Evolutionary conservation across 1,140 invertebrate genomes (phyloP).

Genomic region (Drosophila nannoptera): DNA sequence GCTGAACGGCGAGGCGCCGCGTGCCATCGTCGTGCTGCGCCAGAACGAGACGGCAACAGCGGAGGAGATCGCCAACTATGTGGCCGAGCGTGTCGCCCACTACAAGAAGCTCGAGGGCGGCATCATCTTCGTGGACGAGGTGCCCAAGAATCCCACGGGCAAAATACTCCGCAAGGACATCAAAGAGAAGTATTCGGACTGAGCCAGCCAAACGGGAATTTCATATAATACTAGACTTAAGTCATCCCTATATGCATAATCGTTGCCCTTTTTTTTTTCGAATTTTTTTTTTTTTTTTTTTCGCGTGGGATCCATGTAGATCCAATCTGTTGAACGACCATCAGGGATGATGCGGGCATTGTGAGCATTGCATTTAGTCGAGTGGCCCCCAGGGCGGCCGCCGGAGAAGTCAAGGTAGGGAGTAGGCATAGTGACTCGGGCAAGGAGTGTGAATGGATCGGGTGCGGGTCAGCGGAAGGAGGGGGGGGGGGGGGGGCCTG

Average conservation of each 20-base stretch:
- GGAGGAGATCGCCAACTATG: slow-evolving; percentile 81
- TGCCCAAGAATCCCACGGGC: slow-evolving; percentile 87
- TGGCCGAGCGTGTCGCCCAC: slow-evolving; percentile 83
- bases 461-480: neutral
- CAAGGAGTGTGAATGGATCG: neutral
- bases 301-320: neutral
- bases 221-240: too few species aligned
- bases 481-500: neutral
- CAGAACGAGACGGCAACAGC: slow-evolving; percentile 70
- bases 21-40: slow-evolving; percentile 84
- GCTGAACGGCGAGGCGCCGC: slow-evolving; percentile 87
- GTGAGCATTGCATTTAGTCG: slow-evolving; percentile 57
- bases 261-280: slow-evolving; percentile 1
- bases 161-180: slow-evolving; percentile 86
- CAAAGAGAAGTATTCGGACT: slow-evolving; percentile 78
- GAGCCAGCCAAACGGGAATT: slow-evolving; percentile 19
- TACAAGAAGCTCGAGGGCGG: slow-evolving; percentile 85
- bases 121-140: slow-evolving; percentile 84
- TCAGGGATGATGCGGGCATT: slow-evolving; percentile 14
- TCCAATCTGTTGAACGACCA: slow-evolving; percentile 33
- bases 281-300: slow-evolving; percentile 41
- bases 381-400: slow-evolving; percentile 10
- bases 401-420: slow-evolving; percentile 1
- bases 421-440: neutral
- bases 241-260: neutral